phyloP scores from a whole-genome alignment of 2,797 vertebrate genomes.

The Eptatretus atami region DNA sequence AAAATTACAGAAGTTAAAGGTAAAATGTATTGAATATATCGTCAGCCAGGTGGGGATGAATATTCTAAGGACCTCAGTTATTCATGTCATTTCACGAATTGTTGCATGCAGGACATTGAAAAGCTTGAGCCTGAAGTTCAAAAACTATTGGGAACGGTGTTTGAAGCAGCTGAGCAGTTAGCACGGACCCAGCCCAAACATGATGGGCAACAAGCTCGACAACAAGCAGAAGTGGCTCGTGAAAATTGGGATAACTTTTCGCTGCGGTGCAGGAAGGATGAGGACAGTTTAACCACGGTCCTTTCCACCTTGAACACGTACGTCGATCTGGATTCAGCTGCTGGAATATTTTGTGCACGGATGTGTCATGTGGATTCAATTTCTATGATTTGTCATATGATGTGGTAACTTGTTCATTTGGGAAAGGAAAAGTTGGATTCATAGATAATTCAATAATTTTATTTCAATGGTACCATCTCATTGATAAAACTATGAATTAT shows the following conservation, averaged over 20 bases:
- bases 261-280: slow-evolving; percentile 44
- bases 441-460: too few species aligned
- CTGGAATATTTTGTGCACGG: too few species aligned
- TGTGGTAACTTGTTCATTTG: too few species aligned
- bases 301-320: too few species aligned
- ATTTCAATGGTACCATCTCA: too few species aligned
- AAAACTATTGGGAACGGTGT: slow-evolving; percentile 34
- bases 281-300: slow-evolving; percentile 9
- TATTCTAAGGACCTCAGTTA: too few species aligned
- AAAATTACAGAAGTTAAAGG: slow-evolving; percentile 64
- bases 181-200: slow-evolving; percentile 43
- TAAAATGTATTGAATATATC: slow-evolving; percentile 11
- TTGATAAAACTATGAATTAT: too few species aligned
- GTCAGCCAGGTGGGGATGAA: too few species aligned
- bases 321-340: too few species aligned
- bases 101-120: slow-evolving; percentile 24
- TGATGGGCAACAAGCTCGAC: slow-evolving; percentile 38
- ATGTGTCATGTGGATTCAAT: too few species aligned
- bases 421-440: too few species aligned
- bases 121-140: slow-evolving; percentile 43
- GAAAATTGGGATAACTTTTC: slow-evolving; percentile 57
- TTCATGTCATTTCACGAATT: not conserved
- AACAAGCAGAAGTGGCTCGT: slow-evolving; percentile 44
- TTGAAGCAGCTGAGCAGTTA: slow-evolving; percentile 52
- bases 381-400: too few species aligned